phyloP scores from a whole-genome alignment of 2,113 vertebrate genomes.

The Dolichallabes microphthalmus region DNA sequence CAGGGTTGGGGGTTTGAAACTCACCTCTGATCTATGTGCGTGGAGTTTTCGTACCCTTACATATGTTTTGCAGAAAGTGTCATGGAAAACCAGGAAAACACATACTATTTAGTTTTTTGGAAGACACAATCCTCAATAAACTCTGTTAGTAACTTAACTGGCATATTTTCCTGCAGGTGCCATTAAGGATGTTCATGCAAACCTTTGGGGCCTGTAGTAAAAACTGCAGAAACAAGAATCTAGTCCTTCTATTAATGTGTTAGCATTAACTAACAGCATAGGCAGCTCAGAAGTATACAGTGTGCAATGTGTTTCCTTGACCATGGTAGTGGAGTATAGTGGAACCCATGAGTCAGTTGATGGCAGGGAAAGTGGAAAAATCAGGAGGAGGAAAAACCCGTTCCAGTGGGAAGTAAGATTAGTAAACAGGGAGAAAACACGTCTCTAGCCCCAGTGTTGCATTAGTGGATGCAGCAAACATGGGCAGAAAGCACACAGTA shows the following conservation, averaged over 20 bases:
- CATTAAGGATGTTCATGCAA: background rate
- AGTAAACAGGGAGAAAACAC: background rate
- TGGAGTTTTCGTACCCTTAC: too few relatives aligned
- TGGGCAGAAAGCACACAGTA: background rate
- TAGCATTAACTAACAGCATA: background rate
- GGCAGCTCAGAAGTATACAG: background rate
- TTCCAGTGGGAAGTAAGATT: background rate
- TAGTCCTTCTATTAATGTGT: background rate
- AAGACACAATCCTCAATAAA: background rate
- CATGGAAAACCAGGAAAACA: background rate
- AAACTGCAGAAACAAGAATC: background rate
- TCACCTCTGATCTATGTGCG: too few relatives aligned
- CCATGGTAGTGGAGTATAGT: background rate
- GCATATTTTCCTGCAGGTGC: background rate
- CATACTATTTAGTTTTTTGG: background rate
- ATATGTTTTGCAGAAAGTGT: background rate
- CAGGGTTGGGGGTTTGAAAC: too few relatives aligned
- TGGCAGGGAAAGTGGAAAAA: background rate
- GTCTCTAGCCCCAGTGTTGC: background rate
- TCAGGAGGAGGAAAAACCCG: background rate
- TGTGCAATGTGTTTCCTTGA: background rate
- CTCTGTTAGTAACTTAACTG: background rate
- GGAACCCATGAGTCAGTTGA: background rate
- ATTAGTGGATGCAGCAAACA: background rate
- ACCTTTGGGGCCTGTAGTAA: background rate